phyloP scores from a whole-genome alignment of 2,888 invertebrate genomes.

The Steinernema carpocapsae region DNA sequence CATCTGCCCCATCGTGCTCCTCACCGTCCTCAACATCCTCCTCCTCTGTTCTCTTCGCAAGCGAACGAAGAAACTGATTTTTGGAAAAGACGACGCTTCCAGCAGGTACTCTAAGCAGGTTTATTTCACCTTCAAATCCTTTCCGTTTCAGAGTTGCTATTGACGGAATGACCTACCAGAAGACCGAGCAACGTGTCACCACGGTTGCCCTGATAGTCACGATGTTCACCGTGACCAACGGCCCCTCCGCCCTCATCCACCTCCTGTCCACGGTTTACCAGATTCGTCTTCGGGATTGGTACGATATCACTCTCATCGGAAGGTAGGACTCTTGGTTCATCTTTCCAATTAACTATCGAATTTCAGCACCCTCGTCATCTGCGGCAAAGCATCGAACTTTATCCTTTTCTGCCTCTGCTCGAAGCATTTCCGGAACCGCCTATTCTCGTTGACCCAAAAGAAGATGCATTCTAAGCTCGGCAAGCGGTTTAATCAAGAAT shows the following conservation, averaged over 20 bases:
- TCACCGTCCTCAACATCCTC: conserved; percentile 61
- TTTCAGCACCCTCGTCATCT: conserved; percentile 63
- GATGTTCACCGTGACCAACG: conserved; percentile 67
- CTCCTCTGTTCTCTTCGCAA: conserved; percentile 60
- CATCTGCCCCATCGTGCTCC: conserved; percentile 63
- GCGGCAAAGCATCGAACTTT: conserved; percentile 67
- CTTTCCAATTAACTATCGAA: neutral
- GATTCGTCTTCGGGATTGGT: conserved; percentile 37
- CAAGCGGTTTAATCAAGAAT: no score
- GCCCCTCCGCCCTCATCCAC: conserved; percentile 64
- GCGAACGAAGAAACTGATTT: conserved; percentile 46
- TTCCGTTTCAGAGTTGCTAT: conserved; percentile 44
- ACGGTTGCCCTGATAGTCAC: conserved; percentile 67
- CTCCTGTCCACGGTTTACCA: conserved; percentile 45
- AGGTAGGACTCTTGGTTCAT: neutral
- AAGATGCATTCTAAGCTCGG: conserved; percentile 64
- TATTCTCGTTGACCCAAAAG: conserved; percentile 62
- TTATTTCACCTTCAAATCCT: neutral
- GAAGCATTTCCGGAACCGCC: conserved; percentile 64
- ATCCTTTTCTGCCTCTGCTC: conserved; percentile 67
- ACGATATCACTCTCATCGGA: conserved; percentile 39
- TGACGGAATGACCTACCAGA: conserved; percentile 49
- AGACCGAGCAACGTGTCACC: conserved; percentile 67
- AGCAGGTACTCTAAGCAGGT: conserved; percentile 30
- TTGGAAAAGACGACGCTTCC: conserved; percentile 41